Base-by-base conservation (phyloP, 2,797 vertebrate species). In the Enteromius argenteus region DNA sequence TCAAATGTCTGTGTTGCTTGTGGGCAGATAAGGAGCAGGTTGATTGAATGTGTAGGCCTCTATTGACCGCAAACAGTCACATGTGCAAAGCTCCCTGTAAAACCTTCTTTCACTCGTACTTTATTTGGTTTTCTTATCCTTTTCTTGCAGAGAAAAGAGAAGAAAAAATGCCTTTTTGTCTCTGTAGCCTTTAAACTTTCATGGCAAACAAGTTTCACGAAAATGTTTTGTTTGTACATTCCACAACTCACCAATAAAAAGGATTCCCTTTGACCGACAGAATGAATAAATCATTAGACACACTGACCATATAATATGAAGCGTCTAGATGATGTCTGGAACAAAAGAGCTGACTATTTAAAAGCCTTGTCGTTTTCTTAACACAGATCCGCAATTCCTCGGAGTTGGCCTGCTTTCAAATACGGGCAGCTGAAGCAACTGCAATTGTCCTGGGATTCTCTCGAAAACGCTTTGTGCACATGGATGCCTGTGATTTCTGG, bases 401-500 rank as follows among this genome's bases (percentile, higher is more conserved):
- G 0, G 37, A 77, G n/a, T 58, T 80, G 69, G 83, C 66, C 35
- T 1, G 10, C 11, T 68, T 53, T 85, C 30, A 81, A 71, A 83
- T 66, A 49, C 21, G 46, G 44, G 19, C 86, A 84, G 84, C 68
- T 84, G 68, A 68, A 88, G 83, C 37, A 27, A 32, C 76, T 14
- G 23, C 75, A 74, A 78, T 64, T 69, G 80, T 73, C 74, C 64
- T 30, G 60, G 80, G 85, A 79, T 84, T 69, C 69, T 85, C 35
- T 56, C 53, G 49, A 69, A 76, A 84, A 56, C 58, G 79, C 56
- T 32, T 66, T 44, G 30, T 76, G 79, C 71, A 79, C 62, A 64
- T 58, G 49, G 77, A 86, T 81, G 73, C 67, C 81, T 81, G 83
- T 86, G 80, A 87, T 84, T 73, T 81, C 81, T 89, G 83, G 69